These are phyloP conservation scores for Scaptomyza montana DNA, from an alignment of 1,140 invertebrate species.

Conservation along the genomic window DNA sequence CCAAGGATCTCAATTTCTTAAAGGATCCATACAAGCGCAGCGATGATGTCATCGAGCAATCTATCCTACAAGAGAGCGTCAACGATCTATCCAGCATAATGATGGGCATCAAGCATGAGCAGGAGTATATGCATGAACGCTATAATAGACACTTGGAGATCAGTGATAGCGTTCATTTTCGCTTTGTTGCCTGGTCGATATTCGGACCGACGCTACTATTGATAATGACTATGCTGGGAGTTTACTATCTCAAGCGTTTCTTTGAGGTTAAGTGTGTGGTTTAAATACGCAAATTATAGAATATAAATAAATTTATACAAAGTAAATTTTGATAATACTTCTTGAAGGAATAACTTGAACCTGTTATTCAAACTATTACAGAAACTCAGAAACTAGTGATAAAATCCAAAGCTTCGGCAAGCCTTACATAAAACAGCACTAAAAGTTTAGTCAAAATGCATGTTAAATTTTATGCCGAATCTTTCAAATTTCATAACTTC, in stretches of 20 bases:
- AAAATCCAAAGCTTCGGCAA: too few species aligned
- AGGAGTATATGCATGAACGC: conserved; percentile 68
- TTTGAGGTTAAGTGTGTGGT: conserved; percentile 66
- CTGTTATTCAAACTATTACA: too few species aligned
- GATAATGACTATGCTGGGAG: conserved; percentile 40
- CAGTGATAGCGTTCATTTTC: conserved; percentile 48
- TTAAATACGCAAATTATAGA: neutral
- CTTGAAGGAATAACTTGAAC: too few species aligned
- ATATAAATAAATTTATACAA: neutral
- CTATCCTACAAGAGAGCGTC: conserved; percentile 35
- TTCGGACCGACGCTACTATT: conserved; percentile 52
- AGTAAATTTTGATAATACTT: too few species aligned
- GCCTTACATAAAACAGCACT: too few species aligned
- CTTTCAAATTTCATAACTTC: too few species aligned
- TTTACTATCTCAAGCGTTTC: conserved; percentile 70
- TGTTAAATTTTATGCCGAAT: too few species aligned
- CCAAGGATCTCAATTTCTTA: conserved; percentile 32
- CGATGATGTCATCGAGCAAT: conserved; percentile 58
- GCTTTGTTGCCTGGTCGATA: conserved; percentile 55
- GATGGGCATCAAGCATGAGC: conserved; percentile 47
- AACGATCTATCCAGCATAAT: conserved; percentile 43
- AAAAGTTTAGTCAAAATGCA: too few species aligned
- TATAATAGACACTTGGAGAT: conserved; percentile 49
- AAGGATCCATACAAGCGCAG: conserved; percentile 19
- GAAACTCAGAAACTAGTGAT: too few species aligned